Evolutionary conservation across 2,888 invertebrate genomes (phyloP).

Genomic region (Oxycera nigricornis): DNA sequence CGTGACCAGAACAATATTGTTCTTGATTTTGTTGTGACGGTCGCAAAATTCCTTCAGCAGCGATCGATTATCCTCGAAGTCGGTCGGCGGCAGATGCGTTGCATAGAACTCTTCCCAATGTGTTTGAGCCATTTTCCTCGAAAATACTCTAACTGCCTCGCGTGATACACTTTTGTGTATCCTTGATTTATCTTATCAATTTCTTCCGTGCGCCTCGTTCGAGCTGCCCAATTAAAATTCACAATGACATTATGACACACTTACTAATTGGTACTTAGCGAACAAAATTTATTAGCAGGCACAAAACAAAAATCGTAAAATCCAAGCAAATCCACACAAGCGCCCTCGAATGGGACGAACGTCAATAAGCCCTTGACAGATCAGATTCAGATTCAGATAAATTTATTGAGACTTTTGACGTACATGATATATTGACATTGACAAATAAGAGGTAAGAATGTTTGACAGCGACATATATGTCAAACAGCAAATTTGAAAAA

Average conservation of each 20-base stretch:
- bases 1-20: slow-evolving; percentile 79
- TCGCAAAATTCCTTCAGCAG: slow-evolving; percentile 78
- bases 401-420: too few species aligned
- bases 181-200: too few species aligned
- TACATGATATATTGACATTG: too few species aligned
- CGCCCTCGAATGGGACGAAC: neutral
- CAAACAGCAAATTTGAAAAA: too few species aligned
- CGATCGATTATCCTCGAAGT: slow-evolving; percentile 77
- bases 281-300: neutral
- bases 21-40: slow-evolving; percentile 71
- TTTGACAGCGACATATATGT: too few species aligned
- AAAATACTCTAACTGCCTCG: too few species aligned
- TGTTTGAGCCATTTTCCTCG: slow-evolving; percentile 53
- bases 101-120: slow-evolving; percentile 88
- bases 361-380: neutral
- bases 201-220: too few species aligned
- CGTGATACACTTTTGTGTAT: too few species aligned
- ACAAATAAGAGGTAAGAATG: too few species aligned
- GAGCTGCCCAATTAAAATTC: too few species aligned
- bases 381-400: too few species aligned
- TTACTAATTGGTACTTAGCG: neutral
- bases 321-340: neutral
- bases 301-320: neutral
- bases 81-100: slow-evolving; percentile 76
- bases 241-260: neutral